Evolutionary conservation across 2,797 vertebrate species (phyloP), one percentile per base, ranked within the genome.

Genomic region (Mormyrus proboscirostris): DNA sequence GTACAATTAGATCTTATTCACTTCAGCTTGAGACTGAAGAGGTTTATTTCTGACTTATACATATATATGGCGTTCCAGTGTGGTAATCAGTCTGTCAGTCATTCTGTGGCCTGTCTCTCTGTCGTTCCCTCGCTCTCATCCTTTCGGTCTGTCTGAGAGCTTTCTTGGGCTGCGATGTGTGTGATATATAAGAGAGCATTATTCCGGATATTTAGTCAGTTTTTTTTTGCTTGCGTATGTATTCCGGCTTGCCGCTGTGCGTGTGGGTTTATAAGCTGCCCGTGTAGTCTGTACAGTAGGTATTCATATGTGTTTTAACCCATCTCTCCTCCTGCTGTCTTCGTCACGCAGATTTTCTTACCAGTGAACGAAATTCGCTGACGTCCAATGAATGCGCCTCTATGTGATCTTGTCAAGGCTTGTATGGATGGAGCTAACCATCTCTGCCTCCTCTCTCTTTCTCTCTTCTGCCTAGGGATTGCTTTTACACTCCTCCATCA

Each of bases 401-500:
- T n/a, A 3, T 25, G 59, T 16, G n/a, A 57, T 41, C 57, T 44
- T 6, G 38, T 62, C 12, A 0, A 51, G 44, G 29, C 19, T 59
- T 62, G 86, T 47, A 62, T 59, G 25, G 25, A 44, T 53, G 14
- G 33, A 50, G 84, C 57, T 73, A 41, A 89, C 12, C 16, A 14
- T 14, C 12, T 50, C 49, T 51, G 6, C 38, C 41, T 19, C 14
- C 2, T 65, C 88, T 50, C 38, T 82, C 38, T 90, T 33, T 90
- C 87, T 90, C 38, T 89, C 44, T 88, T 59, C 49, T 88, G 9
- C 92, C 14, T 90, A 96, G 96, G 95, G 94, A 96, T 94, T 94
- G 93, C 94, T 94, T 95, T 95, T 94, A 95, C 94, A 95, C 94
- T 95, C 92, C 94, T 95, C 93, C 95, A 95, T 94, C 92, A 96